These are phyloP conservation scores for Selene dorsalis DNA, from an alignment of 2,797 vertebrate species.

Conservation along the genomic window DNA sequence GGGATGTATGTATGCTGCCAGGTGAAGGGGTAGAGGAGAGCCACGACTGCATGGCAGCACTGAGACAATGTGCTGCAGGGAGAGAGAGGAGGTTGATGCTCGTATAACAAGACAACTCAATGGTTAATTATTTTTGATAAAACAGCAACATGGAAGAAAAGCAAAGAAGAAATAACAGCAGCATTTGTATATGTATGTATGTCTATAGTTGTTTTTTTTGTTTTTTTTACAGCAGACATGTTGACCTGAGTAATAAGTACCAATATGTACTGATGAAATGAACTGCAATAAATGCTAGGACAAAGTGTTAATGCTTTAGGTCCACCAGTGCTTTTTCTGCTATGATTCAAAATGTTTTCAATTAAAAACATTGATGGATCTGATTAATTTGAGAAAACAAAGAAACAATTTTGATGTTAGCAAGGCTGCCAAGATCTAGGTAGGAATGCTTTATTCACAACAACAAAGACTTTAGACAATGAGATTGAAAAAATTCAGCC, in stretches of 20 bases:
- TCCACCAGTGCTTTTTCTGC: not conserved
- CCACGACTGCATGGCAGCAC: slow-evolving; percentile 95
- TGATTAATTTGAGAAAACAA: not conserved
- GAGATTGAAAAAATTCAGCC: not conserved
- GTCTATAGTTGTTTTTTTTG: too few relatives aligned
- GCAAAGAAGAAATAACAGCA: not conserved
- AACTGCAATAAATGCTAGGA: too few relatives aligned
- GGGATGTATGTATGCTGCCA: slow-evolving; percentile 99
- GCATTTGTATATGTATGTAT: too few relatives aligned
- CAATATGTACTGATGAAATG: not conserved
- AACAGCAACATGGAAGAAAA: not conserved
- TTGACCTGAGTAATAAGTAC: not conserved
- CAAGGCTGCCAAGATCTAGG: not conserved
- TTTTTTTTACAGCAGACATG: not conserved
- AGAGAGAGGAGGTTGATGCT: slow-evolving; percentile 20
- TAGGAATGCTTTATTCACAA: not conserved
- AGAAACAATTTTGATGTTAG: slow-evolving; percentile 2
- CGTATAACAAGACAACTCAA: not conserved
- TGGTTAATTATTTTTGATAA: not conserved
- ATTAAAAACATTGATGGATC: not conserved
- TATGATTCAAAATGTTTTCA: not conserved
- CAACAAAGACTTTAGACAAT: not conserved
- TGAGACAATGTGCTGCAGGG: slow-evolving; percentile 92
- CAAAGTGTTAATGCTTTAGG: not conserved
- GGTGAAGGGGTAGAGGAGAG: slow-evolving; percentile 95